These are phyloP conservation scores for Catocala sponsa DNA, from an alignment of 2,888 invertebrate species.

Conservation along the genomic window DNA sequence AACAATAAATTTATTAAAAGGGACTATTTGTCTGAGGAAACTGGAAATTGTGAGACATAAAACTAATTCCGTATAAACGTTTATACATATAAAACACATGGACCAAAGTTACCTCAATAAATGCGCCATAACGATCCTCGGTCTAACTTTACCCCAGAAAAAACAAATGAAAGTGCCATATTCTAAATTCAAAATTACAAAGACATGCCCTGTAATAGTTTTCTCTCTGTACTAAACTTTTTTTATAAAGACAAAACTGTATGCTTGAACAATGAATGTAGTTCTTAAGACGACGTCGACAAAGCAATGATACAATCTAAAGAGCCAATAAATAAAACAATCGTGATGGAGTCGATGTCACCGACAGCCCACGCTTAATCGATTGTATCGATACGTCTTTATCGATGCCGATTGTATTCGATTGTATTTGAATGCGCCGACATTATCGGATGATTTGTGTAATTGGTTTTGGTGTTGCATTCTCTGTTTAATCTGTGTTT, in stretches of 20 bases:
- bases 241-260: constrained; percentile 31
- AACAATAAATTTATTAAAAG: neutral
- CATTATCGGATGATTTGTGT: constrained; percentile 46
- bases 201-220: neutral
- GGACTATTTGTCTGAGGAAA: too few species aligned
- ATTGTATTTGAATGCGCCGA: constrained; percentile 39
- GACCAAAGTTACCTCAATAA: too few species aligned
- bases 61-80: too few species aligned
- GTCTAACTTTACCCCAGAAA: too few species aligned
- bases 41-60: too few species aligned
- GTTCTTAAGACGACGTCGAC: constrained; percentile 35
- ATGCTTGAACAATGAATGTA: constrained; percentile 29
- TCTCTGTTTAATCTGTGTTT: constrained; percentile 12
- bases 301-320: constrained; percentile 42
- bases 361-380: constrained; percentile 50
- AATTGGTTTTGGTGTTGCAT: constrained; percentile 38
- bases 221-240: constrained; percentile 9
- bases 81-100: too few species aligned
- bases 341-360: constrained; percentile 49
- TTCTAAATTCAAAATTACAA: constrained; percentile 13
- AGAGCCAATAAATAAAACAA: constrained; percentile 46
- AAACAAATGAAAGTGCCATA: neutral
- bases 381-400: constrained; percentile 53
- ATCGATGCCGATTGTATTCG: constrained; percentile 49
- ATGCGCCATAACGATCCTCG: too few species aligned